phyloP scores from a whole-genome alignment of 2,797 vertebrate genomes.

The Bradypodion pumilum region DNA sequence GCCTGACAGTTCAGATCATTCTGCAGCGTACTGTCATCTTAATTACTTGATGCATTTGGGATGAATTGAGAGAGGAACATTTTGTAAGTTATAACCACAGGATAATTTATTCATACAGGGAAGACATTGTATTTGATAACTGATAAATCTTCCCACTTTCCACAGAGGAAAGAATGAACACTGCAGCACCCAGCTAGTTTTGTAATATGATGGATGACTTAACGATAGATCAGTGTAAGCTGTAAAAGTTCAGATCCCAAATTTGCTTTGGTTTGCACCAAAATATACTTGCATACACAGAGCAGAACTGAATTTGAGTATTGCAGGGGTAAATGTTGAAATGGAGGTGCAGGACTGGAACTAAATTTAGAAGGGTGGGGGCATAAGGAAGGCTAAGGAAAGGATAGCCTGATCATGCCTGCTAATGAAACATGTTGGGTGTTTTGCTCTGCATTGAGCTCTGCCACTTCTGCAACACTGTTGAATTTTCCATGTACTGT shows the following conservation, averaged over 20 bases:
- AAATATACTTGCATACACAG: not conserved
- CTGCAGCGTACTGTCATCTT: conserved; percentile 59
- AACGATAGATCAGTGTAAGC: conserved; percentile 21
- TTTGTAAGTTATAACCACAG: conserved; percentile 65
- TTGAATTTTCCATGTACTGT: too few relatives aligned
- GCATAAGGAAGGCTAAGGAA: too few relatives aligned
- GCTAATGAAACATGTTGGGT: too few relatives aligned
- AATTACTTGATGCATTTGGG: conserved; percentile 68
- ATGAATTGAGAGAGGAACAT: conserved; percentile 65
- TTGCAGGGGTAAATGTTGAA: not conserved
- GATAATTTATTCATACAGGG: conserved; percentile 71
- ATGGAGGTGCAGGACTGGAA: not conserved
- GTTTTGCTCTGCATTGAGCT: too few relatives aligned
- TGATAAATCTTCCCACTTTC: conserved; percentile 67
- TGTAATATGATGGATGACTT: conserved; percentile 67
- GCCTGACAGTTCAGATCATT: conserved; percentile 66
- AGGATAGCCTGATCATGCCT: too few relatives aligned
- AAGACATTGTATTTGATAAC: conserved; percentile 67
- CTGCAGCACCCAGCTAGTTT: conserved; percentile 55
- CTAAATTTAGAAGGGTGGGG: not conserved
- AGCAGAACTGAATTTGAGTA: not conserved
- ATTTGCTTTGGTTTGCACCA: conserved; percentile 48
- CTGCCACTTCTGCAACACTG: too few relatives aligned
- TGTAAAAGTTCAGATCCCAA: conserved; percentile 18
- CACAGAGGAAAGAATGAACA: conserved; percentile 47